A percentile compares a stretch with the other conserved stretches of the same genome.
These are phyloP conservation scores for Diaperis boleti DNA, from an alignment of 2,888 invertebrate species.

Conservation along the genomic window DNA sequence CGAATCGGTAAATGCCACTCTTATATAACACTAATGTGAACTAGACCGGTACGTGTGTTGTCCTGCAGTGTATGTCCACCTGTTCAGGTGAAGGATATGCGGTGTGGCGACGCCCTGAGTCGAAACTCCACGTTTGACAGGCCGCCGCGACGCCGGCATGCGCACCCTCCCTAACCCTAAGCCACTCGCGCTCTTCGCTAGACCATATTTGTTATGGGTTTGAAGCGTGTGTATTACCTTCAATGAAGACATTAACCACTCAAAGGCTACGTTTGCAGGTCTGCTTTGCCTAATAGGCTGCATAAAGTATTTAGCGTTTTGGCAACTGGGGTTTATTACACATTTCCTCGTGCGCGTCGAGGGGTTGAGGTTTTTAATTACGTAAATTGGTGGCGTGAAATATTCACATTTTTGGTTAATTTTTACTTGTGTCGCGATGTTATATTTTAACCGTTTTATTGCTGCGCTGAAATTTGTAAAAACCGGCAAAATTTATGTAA, in stretches of 20 bases:
- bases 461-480: background rate
- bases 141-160: slow-evolving; percentile 59
- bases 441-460: background rate
- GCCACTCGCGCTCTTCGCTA: slow-evolving; percentile 32
- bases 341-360: background rate
- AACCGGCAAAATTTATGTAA: no score
- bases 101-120: slow-evolving; percentile 64
- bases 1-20: slow-evolving; percentile 28
- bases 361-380: slow-evolving; percentile 24
- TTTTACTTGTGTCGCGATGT: background rate
- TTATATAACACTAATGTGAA: slow-evolving; percentile 30
- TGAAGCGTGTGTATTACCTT: slow-evolving; percentile 44
- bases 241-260: slow-evolving; percentile 48
- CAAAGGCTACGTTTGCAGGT: slow-evolving; percentile 37
- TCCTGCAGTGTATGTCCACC: slow-evolving; percentile 54
- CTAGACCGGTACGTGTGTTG: slow-evolving; percentile 40
- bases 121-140: slow-evolving; percentile 64
- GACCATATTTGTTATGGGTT: slow-evolving; percentile 47
- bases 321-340: slow-evolving; percentile 23
- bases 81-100: slow-evolving; percentile 59
- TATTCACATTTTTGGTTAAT: slow-evolving; percentile 1
- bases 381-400: slow-evolving; percentile 3
- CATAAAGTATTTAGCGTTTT: slow-evolving; percentile 29
- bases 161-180: slow-evolving; percentile 53
- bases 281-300: slow-evolving; percentile 24